phyloP scores from a whole-genome alignment of 1,140 invertebrate species.

The Drosophila ogumai region DNA sequence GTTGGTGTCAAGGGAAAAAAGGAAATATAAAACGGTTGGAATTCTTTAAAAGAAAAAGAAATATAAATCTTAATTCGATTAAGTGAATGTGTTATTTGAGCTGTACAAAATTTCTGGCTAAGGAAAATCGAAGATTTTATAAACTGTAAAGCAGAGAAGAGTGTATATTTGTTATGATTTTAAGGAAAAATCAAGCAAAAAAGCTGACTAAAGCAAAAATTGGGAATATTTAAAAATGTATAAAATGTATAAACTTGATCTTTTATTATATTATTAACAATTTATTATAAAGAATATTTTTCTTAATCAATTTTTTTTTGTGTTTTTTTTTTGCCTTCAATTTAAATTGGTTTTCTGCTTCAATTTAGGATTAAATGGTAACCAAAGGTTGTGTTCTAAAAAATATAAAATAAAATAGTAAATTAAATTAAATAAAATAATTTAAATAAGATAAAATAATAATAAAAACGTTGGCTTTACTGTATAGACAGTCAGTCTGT shows the following conservation, averaged over 20 bases:
- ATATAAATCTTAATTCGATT: background rate
- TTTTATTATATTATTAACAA: no score
- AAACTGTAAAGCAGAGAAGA: background rate
- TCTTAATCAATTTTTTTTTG: no score
- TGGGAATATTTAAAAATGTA: no score
- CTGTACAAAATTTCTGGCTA: no score
- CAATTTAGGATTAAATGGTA: background rate
- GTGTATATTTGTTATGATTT: background rate
- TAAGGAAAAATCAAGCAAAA: background rate
- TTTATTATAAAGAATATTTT: no score
- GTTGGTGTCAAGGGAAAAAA: constrained; percentile 30
- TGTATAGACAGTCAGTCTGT: background rate
- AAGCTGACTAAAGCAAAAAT: no score
- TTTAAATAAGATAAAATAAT: background rate
- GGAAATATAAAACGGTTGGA: constrained; percentile 6
- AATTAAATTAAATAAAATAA: background rate
- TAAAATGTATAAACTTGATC: no score
- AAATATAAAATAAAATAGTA: background rate
- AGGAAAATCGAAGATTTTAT: background rate
- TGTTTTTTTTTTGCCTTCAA: background rate
- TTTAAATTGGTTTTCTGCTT: background rate
- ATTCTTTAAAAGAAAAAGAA: background rate
- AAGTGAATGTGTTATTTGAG: background rate
- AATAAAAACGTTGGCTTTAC: background rate
- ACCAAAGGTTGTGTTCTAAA: no score